Evolutionary conservation across 2,113 vertebrate genomes (phyloP), one percentile per base, ranked within the genome.

Genomic region (Thinocorus orbignyianus): DNA sequence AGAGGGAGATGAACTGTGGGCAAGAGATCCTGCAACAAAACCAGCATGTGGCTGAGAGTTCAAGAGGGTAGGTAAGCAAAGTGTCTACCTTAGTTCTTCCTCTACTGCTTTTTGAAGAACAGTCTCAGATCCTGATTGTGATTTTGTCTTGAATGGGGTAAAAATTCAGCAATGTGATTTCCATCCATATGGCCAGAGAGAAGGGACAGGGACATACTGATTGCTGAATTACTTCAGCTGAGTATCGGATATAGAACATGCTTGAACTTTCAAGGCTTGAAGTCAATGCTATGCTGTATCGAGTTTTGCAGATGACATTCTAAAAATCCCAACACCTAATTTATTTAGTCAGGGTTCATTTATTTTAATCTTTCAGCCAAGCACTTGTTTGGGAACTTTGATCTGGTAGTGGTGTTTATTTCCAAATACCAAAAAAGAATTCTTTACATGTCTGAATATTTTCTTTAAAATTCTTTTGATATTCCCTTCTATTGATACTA

Each of bases 321-420:
- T 9, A 89, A 92, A 82, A 95, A 87, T 79, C 77, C 16, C 49
- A 49, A 9, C 61, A 86, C 61, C 44, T 87, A 70, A 93, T 93
- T 96, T 96, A 88, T 91, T 95, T 95, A 91, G 65, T 76, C 71
- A 85, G 80, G n/a, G 57, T 93, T 95, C 52, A 94, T 94, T 94
- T 93, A 79, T 94, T 95, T 95, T 87, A 91, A 91, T 86, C 66
- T 95, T 93, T 90, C 70, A 91, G 58, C 28, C 57, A 95, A 91
- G 37, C 17, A 24, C 61, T 88, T 81, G 39, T 88, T 96, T 93
- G 54, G 73, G 69, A 93, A 94, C 93, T 91, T 94, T 91, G 91
- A 91, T 96, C 90, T 94, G 81, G 84, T 85, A 72, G 73, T 13
- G 6, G 80, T 91, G 77, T 94, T 96, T 93, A 71, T 94, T 96